Base-by-base conservation (phyloP, 35 echinoderm and acorn worm species). In the Heliocidaris erythrogramma region DNA sequence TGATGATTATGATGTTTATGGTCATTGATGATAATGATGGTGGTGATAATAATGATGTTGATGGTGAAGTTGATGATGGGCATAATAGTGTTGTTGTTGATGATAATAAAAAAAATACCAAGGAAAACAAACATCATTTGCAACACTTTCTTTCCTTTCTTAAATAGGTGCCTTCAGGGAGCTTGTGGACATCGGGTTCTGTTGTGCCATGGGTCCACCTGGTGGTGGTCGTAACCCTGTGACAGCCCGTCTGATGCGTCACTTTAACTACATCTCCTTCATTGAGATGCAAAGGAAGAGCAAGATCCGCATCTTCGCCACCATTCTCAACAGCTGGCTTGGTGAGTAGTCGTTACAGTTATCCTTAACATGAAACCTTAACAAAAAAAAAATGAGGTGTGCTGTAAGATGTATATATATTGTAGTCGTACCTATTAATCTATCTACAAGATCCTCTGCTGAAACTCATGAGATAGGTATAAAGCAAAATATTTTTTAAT, bases 191-290 rank as follows among this genome's bases (percentile, higher is more conserved):
- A 97, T 99, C 49, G 97, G 94, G 32, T 99, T 99, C 50, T 93
- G 96, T 24, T 99, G 98, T 59, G 98, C 98, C 16, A 99, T 99
- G 98, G 98, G 98, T 30, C 98, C 98, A 27, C 98, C 98, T 18
- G 98, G 98, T 91, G 98, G 98, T 11, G 98, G 98, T 49, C 98
- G 98, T 97, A 99, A 99, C 84, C 98, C 98, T 5, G 95, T 99
- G 59, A 99, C 98, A n/a, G 86, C 85, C 48, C 90, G 98, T 65
- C 90, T 99, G 13, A 97, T 94, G 94, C 88, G 98, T 53, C 98
- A 99, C 88, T 99, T 99, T 93, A 99, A 99, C 93, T 94, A 92
- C 59, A 32, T 99, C 85, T 97, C 97, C 30, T 99, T 99, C 97
- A 95, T 96, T 95, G 98, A 99, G 94, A 97, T 99, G 98, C 96